phyloP scores from a whole-genome alignment of 2,888 invertebrate genomes.

The Pecten maximus region DNA sequence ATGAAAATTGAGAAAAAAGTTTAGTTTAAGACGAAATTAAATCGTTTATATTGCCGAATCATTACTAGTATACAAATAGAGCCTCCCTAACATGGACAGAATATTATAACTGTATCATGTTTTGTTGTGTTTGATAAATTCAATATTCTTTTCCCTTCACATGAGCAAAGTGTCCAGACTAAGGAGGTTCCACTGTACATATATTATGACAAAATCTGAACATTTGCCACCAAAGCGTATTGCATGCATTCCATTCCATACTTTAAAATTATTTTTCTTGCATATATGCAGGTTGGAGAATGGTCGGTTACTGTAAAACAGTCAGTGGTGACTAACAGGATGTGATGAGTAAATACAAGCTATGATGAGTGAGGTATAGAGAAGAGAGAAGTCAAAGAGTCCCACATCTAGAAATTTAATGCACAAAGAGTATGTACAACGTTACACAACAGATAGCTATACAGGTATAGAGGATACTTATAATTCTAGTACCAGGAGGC shows the following conservation, averaged over 20 bases:
- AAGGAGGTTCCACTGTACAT: not conserved
- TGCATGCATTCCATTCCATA: not conserved
- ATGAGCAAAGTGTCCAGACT: not conserved
- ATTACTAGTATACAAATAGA: not conserved
- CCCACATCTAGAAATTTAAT: conserved; percentile 35
- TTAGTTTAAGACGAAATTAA: not conserved
- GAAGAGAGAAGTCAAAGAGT: conserved; percentile 13
- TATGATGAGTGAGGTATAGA: conserved; percentile 14
- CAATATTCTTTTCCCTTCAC: not conserved
- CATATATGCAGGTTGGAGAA: not conserved
- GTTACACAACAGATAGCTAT: conserved; percentile 31
- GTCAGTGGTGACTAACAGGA: not conserved
- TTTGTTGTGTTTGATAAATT: not conserved
- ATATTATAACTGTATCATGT: too few relatives aligned
- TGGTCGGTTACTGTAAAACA: not conserved
- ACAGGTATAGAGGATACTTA: conserved; percentile 27
- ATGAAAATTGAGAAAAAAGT: not conserved
- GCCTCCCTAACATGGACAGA: not conserved
- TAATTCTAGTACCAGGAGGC: not conserved
- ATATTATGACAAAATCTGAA: not conserved
- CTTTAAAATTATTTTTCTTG: not conserved
- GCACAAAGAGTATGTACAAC: conserved; percentile 35
- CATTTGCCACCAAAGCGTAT: not conserved
- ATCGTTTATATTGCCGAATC: not conserved
- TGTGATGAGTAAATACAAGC: conserved; percentile 21